Evolutionary conservation across 1,140 invertebrate species (phyloP).

Genomic region (Choristoneura fumiferana): DNA sequence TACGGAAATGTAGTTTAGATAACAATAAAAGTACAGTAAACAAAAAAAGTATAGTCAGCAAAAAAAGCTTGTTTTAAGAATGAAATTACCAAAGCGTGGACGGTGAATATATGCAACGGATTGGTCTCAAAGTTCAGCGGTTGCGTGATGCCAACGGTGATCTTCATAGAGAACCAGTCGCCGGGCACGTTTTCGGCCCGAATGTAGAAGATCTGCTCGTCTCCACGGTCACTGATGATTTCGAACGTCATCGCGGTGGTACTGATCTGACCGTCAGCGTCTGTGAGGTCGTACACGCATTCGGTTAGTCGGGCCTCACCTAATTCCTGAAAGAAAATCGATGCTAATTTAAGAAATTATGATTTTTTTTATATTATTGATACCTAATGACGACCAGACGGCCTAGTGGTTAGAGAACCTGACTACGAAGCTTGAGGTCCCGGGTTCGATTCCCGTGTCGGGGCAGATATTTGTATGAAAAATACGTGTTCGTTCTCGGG

Average conservation of each 20-base stretch:
- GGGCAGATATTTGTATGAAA: too few relatives aligned
- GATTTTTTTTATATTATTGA: too few relatives aligned
- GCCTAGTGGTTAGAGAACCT: too few relatives aligned
- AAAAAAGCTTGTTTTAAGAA: too few relatives aligned
- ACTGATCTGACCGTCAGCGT: constrained; percentile 71
- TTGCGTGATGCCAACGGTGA: constrained; percentile 46
- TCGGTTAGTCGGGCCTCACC: constrained; percentile 50
- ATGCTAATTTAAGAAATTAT: too few relatives aligned
- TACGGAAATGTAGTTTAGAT: too few relatives aligned
- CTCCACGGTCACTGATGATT: constrained; percentile 52
- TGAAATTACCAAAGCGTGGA: constrained; percentile 65
- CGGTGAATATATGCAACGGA: constrained; percentile 65
- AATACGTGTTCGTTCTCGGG: too few relatives aligned
- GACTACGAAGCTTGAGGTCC: too few relatives aligned
- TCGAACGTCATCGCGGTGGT: constrained; percentile 61
- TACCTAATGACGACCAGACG: too few relatives aligned
- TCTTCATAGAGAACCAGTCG: constrained; percentile 51
- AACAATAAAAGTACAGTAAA: too few relatives aligned
- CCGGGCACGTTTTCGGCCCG: constrained; percentile 35
- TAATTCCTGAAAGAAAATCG: constrained; percentile 57
- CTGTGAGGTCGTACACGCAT: constrained; percentile 68
- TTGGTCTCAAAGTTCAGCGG: constrained; percentile 56
- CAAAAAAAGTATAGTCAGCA: too few relatives aligned
- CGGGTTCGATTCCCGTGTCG: too few relatives aligned
- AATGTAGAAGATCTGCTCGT: constrained; percentile 54